Base-by-base conservation (phyloP, 2,113 vertebrate species). In the Ceyx cyanopectus region DNA sequence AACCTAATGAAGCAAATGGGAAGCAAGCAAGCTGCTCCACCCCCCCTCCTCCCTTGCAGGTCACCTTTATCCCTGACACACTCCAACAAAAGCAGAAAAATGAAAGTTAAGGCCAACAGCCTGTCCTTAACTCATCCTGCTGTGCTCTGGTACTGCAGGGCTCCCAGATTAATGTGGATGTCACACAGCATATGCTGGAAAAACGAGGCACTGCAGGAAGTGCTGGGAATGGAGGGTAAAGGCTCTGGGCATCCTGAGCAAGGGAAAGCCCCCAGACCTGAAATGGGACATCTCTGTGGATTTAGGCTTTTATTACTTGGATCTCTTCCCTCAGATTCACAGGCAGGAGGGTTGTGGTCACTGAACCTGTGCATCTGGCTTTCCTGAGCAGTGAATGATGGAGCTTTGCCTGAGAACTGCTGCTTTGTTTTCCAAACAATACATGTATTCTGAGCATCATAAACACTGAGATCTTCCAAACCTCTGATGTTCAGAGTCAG, bases 61-160 rank as follows among this genome's bases (percentile, higher is more conserved):
- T 96, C 95, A 94, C 95, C 93, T 95, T 95, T 96, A 92, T 91
- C 93, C 90, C n/a, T 40, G 94, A 91, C 94, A 95, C 60, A 51
- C 12, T 51, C 94, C 90, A 92, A 96, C 90, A 94, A 95, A 95
- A 86, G 93, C 90, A 93, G 92, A 54, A 48, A 88, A 93, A 94
- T 93, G 90, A 94, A 94, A 95, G 93, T 80, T 83, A 53, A 91
- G 93, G 82, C 90, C 93, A 93, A 63, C 79, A 94, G 92, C 76
- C 87, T 74, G 90, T 94, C 94, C 94, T 95, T 30, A 92, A 22
- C 81, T 85, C 1, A 4, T 85, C 95, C 91, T 94, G 93, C 95
- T 95, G 95, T 81, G 93, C 95, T 91, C 69, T 85, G 95, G 78
- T 89, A 34, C 93, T 43, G 81, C n/a, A 7, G 91, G 93, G 91